Conservation (phyloP, 2,113 vertebrate species). For the Ovis canadensis region DNA sequence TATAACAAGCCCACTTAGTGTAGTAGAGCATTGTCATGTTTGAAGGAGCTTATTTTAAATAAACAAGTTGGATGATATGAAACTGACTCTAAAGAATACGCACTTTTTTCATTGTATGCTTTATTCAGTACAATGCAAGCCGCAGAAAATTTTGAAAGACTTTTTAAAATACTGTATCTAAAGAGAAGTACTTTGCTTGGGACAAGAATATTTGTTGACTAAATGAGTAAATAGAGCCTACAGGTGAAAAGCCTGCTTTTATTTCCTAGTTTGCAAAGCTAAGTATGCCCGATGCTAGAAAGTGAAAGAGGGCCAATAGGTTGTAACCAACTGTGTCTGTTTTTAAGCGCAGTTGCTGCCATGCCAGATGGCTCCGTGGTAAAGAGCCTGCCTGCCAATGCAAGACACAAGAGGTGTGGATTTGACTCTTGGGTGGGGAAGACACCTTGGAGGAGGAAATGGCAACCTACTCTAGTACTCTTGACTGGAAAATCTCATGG, state of each 20-base stretch:
- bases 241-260: not conserved
- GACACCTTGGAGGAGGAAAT: not conserved
- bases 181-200: not conserved
- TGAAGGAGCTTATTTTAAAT: not conserved
- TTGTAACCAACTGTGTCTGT: not conserved
- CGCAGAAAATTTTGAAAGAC: not conserved
- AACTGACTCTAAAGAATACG: not conserved
- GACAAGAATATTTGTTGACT: not conserved
- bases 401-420: not conserved
- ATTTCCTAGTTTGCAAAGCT: not conserved
- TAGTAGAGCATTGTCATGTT: not conserved
- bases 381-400: not conserved
- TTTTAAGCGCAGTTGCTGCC: not conserved
- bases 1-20: not conserved
- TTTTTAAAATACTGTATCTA: not conserved
- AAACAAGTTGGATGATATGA: not conserved
- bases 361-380: not conserved
- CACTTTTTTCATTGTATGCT: not conserved
- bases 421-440: not conserved
- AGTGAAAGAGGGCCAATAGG: not conserved
- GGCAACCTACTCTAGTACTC: not conserved
- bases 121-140: not conserved
- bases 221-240: not conserved
- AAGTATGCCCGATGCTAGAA: not conserved
- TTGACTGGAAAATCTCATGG: not conserved